Percentiles rank a stretch among this genome's conserved stretches.
These are phyloP conservation scores for Nyleta sp. DNA, from an alignment of 2,888 invertebrate species.

Conservation along the genomic window DNA sequence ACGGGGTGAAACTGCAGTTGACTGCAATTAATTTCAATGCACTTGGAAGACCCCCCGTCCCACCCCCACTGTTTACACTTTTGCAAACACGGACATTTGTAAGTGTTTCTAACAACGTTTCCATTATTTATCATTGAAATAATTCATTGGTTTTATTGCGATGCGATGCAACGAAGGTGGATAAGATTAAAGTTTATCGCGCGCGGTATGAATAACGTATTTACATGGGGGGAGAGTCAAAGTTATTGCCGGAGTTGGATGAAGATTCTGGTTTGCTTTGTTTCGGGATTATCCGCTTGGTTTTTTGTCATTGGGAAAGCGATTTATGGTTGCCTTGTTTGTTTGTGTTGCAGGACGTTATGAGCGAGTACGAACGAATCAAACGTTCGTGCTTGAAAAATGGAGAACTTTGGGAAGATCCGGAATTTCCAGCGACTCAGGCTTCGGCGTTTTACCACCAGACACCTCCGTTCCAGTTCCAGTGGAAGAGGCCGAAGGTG, in stretches of 20 bases:
- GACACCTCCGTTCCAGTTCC: constrained; percentile 96
- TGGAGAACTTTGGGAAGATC: constrained; percentile 94
- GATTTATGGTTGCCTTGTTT: not conserved
- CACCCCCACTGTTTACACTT: too few relatives aligned
- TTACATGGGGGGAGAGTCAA: not conserved
- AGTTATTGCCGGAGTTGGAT: too few relatives aligned
- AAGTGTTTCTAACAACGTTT: too few relatives aligned
- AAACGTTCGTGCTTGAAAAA: constrained; percentile 91
- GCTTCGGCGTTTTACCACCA: constrained; percentile 96
- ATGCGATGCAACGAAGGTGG: constrained; percentile 8
- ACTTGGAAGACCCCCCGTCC: too few relatives aligned
- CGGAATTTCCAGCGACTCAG: constrained; percentile 95
- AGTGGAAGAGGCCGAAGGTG: constrained; percentile 95
- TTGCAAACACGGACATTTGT: too few relatives aligned
- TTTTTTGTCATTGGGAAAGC: not conserved
- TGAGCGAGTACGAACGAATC: constrained; percentile 93
- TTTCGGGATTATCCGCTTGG: not conserved
- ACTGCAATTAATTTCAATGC: too few relatives aligned
- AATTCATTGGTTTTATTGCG: constrained; percentile 4
- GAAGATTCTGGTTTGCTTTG: too few relatives aligned
- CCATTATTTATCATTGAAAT: constrained; percentile 23
- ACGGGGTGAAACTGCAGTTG: constrained; percentile 30
- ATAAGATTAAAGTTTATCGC: constrained; percentile 23
- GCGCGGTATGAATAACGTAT: not conserved
- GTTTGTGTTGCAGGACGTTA: constrained; percentile 81